These are phyloP conservation scores for Drosophila aldrichi DNA, from an alignment of 2,888 invertebrate species.

Conservation along the genomic window DNA sequence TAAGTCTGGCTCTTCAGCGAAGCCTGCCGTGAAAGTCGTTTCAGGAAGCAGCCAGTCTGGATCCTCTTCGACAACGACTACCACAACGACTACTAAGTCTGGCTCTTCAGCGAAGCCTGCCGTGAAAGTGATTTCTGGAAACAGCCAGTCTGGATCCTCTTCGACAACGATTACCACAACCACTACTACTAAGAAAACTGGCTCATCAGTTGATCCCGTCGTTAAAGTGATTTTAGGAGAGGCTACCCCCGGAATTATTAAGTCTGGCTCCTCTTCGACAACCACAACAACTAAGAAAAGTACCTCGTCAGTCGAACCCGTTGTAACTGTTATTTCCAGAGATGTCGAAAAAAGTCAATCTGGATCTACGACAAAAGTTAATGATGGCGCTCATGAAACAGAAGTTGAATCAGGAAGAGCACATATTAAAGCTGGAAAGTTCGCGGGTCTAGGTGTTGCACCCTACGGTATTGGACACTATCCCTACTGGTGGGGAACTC, in stretches of 20 bases:
- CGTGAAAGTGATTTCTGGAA: slow-evolving; percentile 9
- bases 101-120: not conserved
- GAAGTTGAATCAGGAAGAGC: not conserved
- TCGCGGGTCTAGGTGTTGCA: not conserved
- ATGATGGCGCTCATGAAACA: not conserved
- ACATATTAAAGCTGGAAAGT: slow-evolving; percentile 1
- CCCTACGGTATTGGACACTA: slow-evolving; percentile 45
- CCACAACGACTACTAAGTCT: slow-evolving; percentile 4
- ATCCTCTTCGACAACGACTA: slow-evolving; percentile 1
- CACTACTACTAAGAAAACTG: not conserved
- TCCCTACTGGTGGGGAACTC: slow-evolving; percentile 66
- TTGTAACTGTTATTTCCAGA: slow-evolving; percentile 3
- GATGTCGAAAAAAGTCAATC: slow-evolving; percentile 9
- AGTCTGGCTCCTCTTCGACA: slow-evolving; percentile 1
- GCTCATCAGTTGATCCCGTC: not conserved
- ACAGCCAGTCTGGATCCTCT: slow-evolving; percentile 11
- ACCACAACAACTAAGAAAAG: not conserved
- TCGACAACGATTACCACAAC: not conserved
- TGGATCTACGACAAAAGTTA: not conserved
- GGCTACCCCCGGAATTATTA: not conserved
- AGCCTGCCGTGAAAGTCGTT: not conserved
- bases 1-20: not conserved
- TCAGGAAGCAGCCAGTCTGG: not conserved
- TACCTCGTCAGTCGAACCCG: not conserved
- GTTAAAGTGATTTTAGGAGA: not conserved